Percentiles rank a stretch among this genome's conserved stretches.
phyloP scores from a whole-genome alignment of 2,797 vertebrate species.

The Tangara arthus region DNA sequence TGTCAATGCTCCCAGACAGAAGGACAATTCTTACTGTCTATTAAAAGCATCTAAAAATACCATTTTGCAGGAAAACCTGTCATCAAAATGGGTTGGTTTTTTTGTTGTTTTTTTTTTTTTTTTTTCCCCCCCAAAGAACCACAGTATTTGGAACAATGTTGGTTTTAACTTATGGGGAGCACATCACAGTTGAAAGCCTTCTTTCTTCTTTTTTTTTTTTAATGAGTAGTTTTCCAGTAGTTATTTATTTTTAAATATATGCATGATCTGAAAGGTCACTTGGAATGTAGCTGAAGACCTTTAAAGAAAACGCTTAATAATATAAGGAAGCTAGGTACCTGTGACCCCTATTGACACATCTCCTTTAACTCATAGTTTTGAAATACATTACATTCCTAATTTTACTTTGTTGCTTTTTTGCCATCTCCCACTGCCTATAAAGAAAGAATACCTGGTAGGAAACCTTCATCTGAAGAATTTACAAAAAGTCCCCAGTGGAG shows the following conservation, averaged over 20 bases:
- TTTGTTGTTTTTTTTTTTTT: not conserved
- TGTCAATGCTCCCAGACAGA: not conserved
- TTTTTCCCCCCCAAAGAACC: not conserved
- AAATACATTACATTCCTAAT: not conserved
- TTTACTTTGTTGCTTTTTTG: not conserved
- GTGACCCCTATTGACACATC: not conserved
- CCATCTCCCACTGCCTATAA: not conserved
- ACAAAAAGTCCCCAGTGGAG: not conserved
- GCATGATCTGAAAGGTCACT: not conserved
- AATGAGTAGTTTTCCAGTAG: accelerated
- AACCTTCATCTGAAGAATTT: not conserved
- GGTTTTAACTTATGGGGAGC: accelerated
- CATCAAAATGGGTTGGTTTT: not conserved
- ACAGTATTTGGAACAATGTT: not conserved
- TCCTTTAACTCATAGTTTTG: not conserved
- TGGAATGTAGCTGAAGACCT: not conserved
- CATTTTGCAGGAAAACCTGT: accelerated
- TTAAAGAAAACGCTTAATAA: not conserved
- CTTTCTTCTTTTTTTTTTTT: not conserved
- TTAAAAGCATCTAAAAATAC: not conserved
- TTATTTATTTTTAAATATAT: not conserved
- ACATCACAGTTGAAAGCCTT: not conserved
- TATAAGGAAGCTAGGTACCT: not conserved
- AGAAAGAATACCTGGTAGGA: not conserved
- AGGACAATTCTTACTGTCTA: not conserved